Conservation (phyloP, 2,888 invertebrate species). For the Aricia artaxerxes region DNA sequence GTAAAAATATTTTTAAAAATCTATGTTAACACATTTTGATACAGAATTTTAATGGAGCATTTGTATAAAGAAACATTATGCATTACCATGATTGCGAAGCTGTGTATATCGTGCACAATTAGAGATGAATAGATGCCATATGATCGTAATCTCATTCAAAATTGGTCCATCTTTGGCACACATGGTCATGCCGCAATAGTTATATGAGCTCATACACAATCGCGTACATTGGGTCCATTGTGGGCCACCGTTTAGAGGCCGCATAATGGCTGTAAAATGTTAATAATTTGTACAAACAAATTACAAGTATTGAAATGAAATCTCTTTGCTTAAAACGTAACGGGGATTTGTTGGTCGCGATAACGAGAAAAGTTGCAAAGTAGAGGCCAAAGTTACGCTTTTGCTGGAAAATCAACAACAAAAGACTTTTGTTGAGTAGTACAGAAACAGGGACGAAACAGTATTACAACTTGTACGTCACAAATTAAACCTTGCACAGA, state of each 20-base stretch:
- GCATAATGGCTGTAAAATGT: neutral
- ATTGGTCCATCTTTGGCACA: too few species aligned
- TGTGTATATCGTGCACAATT: too few species aligned
- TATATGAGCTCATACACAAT: too few species aligned
- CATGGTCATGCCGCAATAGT: too few species aligned
- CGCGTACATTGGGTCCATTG: too few species aligned
- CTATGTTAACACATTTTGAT: neutral
- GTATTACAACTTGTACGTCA: neutral
- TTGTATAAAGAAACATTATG: too few species aligned
- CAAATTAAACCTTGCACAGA: neutral
- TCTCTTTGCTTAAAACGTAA: neutral
- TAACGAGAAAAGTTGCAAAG: conserved; percentile 24
- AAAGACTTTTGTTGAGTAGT: neutral
- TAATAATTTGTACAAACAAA: neutral
- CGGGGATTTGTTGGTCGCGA: conserved; percentile 1
- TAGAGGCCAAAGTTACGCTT: conserved; percentile 17
- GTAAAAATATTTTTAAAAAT: neutral
- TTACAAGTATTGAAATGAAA: neutral
- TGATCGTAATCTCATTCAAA: too few species aligned
- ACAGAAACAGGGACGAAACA: neutral
- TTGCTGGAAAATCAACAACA: conserved; percentile 3
- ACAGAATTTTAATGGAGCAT: neutral
- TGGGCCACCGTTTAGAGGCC: neutral
- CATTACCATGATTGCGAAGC: too few species aligned
- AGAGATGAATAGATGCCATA: too few species aligned